Base-by-base conservation (phyloP, 2,113 vertebrate species). In the Forbesichthys agassizii region DNA sequence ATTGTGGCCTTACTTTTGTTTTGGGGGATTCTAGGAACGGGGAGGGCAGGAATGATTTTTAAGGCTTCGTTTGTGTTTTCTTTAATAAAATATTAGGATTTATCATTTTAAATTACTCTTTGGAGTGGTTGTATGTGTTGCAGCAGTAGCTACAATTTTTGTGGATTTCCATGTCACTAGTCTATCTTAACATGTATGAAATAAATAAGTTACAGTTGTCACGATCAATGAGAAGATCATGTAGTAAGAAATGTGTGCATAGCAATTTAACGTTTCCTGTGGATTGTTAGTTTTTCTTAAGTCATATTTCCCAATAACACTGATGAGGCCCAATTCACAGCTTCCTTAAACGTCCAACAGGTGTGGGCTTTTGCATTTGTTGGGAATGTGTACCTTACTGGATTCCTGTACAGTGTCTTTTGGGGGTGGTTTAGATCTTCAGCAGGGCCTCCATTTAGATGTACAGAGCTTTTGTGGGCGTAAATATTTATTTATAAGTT, bases 11-110 rank as follows among this genome's bases (percentile, higher is more conserved):
- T 86, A 77, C 83, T 78, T 71, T 51, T 83, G 63, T 78, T 60
- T 71, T 62, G 87, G 77, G 83, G 73, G 74, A 79, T 77, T 73
- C 82, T 75, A 69, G 74, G 69, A 9, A 71, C 77, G 69, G 68
- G 73, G 36, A 16, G 13, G 52, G 14, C 10, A 7, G 9, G 53
- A 55, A 46, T 70, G 56, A 64, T 88, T 87, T 88, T 89, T 84
- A 81, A 78, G 74, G 80, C 82, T 78, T 53, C 83, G 79, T 84
- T 84, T 87, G 79, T 90, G 75, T 76, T 88, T 83, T 83, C 83
- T 82, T 78, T 77, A 86, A 86, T 84, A 86, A 80, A 84, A 72
- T 85, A 79, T 84, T 87, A 89, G 80, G 79, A 77, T 85, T 81
- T 77, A 84, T 85, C 65, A 67, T 85, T 79, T 82, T 77, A 79